Evolutionary conservation across 2,113 vertebrate genomes (phyloP).

Genomic region (Actenoides hombroni): DNA sequence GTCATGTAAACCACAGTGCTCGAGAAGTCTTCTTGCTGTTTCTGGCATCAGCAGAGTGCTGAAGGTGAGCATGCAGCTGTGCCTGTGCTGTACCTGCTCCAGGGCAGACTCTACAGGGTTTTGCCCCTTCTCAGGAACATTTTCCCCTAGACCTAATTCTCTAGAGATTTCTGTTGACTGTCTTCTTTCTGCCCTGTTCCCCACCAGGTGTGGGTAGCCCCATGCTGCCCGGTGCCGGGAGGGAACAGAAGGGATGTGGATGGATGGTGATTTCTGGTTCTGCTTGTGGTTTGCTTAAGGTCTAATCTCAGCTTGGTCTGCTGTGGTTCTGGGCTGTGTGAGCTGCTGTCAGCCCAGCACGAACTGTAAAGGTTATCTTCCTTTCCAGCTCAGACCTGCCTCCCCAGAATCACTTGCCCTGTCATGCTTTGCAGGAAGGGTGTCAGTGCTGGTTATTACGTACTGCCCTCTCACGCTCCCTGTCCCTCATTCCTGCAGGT

Average conservation of each 20-base stretch:
- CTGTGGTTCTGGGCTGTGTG: not conserved
- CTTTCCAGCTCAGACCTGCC: not conserved
- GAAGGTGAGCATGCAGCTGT: accelerated
- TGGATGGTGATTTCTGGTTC: not conserved
- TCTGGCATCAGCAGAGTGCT: not conserved
- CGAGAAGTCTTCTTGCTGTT: not conserved
- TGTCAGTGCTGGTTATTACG: not conserved
- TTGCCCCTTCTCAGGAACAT: not conserved
- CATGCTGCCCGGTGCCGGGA: not conserved
- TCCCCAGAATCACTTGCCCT: not conserved
- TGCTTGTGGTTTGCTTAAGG: not conserved
- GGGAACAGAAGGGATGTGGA: not conserved
- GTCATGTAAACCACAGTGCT: not conserved
- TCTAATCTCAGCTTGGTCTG: not conserved
- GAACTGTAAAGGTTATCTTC: not conserved
- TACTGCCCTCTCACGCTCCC: accelerated
- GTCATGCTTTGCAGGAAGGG: not conserved
- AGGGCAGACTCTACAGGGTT: not conserved
- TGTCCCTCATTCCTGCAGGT: not conserved
- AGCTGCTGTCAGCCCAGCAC: not conserved
- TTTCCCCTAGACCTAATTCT: not conserved
- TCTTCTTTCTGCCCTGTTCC: not conserved
- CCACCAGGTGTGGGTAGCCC: not conserved
- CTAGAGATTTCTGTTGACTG: not conserved
- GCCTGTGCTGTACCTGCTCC: not conserved